phyloP scores from a whole-genome alignment of 2,797 vertebrate species.

The Coracias cyanogaster region DNA sequence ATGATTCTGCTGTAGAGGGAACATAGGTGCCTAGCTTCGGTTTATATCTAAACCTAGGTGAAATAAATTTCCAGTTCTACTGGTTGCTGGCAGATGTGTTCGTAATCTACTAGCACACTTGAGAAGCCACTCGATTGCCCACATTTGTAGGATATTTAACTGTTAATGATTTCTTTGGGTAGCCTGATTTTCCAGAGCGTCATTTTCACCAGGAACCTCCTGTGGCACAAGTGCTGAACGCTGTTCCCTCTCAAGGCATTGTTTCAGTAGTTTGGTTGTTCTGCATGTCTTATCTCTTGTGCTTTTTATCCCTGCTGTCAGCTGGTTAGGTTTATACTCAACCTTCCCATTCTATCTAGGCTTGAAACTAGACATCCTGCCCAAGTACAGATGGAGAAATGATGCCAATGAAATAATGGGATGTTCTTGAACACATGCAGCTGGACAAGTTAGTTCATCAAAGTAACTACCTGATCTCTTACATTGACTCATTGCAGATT shows the following conservation, averaged over 20 bases:
- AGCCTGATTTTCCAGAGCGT: background rate
- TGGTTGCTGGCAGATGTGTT: background rate
- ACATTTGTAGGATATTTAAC: background rate
- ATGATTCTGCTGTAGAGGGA: background rate
- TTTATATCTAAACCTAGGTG: background rate
- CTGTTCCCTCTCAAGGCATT: background rate
- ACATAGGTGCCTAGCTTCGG: background rate
- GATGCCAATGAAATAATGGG: background rate
- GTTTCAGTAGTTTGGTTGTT: background rate
- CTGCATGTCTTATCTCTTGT: background rate
- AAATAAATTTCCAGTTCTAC: background rate
- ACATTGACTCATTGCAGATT: background rate
- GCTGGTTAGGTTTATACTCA: background rate
- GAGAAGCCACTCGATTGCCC: background rate
- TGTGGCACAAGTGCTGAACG: background rate
- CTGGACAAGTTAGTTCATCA: background rate
- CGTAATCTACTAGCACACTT: background rate
- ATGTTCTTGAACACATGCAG: background rate
- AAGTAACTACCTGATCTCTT: background rate
- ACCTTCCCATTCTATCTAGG: background rate
- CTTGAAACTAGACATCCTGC: background rate
- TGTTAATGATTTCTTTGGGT: background rate
- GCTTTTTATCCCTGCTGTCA: background rate
- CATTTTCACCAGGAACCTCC: background rate
- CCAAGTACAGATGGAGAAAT: background rate